Evolutionary conservation across 2,888 invertebrate genomes (phyloP), one percentile per base, ranked within the genome.

Genomic region (Cyaniris semiargus): DNA sequence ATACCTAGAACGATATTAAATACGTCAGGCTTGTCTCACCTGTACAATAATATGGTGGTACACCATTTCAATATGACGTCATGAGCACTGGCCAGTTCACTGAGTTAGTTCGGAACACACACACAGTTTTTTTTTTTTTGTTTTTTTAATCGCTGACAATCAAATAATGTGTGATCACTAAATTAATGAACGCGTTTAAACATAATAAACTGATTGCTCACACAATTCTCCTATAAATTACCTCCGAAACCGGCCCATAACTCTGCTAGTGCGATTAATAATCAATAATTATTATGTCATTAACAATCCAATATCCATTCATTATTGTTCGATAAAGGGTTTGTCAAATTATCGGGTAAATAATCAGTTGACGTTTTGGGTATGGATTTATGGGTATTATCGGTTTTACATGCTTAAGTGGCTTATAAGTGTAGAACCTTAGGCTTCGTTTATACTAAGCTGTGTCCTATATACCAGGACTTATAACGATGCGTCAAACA

Each of bases 251-350:
- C 1, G 15, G 21, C 23, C 74, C 27, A 74, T 74, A 74, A 48
- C 7, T 74, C 27, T 23, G 15, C 48, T 23, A 23, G 44, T 18
- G 6, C 44, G 53, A 48, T 74, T 48, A 48, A 74, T 48, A 74
- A 74, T 74, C 53, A 18, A 74, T 74, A 53, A 74, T 53, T 27
- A 74, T 74, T 18, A 48, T 53, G 53, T 53, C 74, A 27, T 74
- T 74, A 74, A 74, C 74, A 74, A 53, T 74, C 48, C 74, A 74
- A 48, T 74, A 74, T 21, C 74, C 74, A 48, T 74, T 48, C 44
- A 72, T 48, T 31, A 74, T 72, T 21, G 23, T 53, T 5, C 74
- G 53, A 74, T 74, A 53, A 53, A 74, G 48, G 27, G 74, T 74
- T 27, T 53, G 74, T 74, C 74, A 74, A 18, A 74, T 48, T 72